Conservation (phyloP, 2,113 vertebrate species). For the Ophiodon elongatus region DNA sequence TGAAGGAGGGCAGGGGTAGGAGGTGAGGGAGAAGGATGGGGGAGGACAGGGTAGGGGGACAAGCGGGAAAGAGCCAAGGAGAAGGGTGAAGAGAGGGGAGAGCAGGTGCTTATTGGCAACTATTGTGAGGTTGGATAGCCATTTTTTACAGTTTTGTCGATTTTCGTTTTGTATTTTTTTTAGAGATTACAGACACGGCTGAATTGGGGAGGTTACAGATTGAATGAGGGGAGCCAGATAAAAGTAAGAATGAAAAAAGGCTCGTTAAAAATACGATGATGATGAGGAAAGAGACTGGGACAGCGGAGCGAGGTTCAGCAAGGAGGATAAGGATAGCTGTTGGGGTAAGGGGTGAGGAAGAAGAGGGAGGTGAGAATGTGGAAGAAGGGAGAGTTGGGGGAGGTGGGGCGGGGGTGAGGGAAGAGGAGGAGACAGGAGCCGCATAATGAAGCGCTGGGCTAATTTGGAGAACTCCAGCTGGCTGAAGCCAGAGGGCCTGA, state of each 20-base stretch:
- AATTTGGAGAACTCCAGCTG: constrained; percentile 95
- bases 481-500: constrained; percentile 92
- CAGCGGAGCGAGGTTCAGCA: not conserved
- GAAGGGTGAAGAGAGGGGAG: constrained; percentile 16
- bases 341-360: constrained; percentile 37
- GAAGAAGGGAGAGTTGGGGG: constrained; percentile 4
- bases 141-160: constrained; percentile 4
- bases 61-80: constrained; percentile 17
- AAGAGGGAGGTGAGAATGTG: constrained; percentile 33
- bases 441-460: constrained; percentile 93
- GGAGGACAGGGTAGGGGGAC: not conserved
- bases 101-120: constrained; percentile 39
- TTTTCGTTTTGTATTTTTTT: not conserved
- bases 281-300: not conserved
- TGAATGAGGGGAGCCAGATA: not conserved
- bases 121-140: not conserved
- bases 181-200: not conserved
- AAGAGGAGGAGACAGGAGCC: constrained; percentile 75
- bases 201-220: not conserved
- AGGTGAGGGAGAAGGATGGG: constrained; percentile 31
- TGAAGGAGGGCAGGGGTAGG: constrained; percentile 17
- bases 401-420: not conserved
- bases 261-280: not conserved
- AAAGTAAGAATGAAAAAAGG: not conserved
- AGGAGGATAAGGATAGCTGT: constrained; percentile 19